phyloP scores from a whole-genome alignment of 2,113 vertebrate species.

The Marmota flaviventris region DNA sequence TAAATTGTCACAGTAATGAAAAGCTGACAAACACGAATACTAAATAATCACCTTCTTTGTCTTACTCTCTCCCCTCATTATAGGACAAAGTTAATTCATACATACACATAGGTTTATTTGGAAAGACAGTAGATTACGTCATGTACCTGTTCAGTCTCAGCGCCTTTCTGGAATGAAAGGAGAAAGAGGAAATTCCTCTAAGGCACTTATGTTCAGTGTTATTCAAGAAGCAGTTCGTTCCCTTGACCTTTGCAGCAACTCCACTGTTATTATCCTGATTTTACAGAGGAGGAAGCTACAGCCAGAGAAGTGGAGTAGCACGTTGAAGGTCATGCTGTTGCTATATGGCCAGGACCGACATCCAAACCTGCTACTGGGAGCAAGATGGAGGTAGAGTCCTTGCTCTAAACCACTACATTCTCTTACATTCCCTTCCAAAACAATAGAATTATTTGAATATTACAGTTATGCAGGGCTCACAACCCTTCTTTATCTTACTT shows the following conservation, averaged over 20 bases:
- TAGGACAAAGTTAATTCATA: not conserved
- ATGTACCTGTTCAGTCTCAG: not conserved
- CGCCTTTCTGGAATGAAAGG: not conserved
- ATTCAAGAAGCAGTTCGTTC: not conserved
- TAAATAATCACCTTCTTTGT: not conserved
- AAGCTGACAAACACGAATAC: not conserved
- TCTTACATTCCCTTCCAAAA: not conserved
- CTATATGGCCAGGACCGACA: not conserved
- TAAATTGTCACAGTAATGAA: not conserved
- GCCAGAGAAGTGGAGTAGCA: not conserved
- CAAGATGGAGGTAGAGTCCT: too few species aligned
- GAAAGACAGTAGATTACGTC: not conserved
- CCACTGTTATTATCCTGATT: not conserved
- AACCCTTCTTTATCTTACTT: not conserved
- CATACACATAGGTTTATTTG: not conserved
- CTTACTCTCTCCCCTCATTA: rapidly evolving
- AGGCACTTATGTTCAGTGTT: not conserved
- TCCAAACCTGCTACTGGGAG: not conserved
- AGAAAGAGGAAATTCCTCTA: not conserved
- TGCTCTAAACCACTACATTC: not conserved
- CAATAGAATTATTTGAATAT: not conserved
- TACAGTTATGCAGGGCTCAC: not conserved
- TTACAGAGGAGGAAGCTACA: not conserved
- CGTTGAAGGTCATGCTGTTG: not conserved
- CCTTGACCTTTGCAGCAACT: not conserved